Evolutionary conservation across 53 echinoderm and acorn worm species (phyloP).

Genomic region (Paracentrotus lividus): DNA sequence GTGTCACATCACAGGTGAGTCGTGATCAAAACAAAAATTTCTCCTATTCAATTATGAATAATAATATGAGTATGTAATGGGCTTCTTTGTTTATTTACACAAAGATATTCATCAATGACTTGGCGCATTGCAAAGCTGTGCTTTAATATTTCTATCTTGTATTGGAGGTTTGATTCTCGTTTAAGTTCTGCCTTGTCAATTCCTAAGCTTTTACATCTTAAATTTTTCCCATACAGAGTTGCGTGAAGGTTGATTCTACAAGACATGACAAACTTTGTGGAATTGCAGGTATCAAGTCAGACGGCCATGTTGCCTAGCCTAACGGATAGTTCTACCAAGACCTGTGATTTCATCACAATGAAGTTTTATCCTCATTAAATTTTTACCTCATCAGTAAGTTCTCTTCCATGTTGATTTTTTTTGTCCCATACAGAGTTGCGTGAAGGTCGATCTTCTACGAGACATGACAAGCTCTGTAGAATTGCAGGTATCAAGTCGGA

Average conservation of each 20-base stretch:
- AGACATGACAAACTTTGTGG: slow-evolving; percentile 59
- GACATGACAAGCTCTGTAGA: slow-evolving; percentile 92
- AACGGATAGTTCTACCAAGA: not conserved
- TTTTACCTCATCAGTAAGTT: too few species aligned
- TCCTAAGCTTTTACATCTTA: not conserved
- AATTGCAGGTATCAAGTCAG: slow-evolving; percentile 92
- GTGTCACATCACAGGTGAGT: slow-evolving; percentile 61
- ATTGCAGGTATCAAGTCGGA: slow-evolving; percentile 91
- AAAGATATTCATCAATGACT: too few species aligned
- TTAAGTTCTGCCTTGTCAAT: too few species aligned
- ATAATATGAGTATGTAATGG: not conserved
- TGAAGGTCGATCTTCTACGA: slow-evolving; percentile 81
- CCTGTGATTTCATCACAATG: not conserved
- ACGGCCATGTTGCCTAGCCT: slow-evolving; percentile 90
- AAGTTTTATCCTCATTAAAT: not conserved
- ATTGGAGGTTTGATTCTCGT: too few species aligned
- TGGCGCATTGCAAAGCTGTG: too few species aligned
- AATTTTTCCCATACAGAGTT: not conserved
- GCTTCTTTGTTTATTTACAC: too few species aligned
- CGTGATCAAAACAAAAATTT: not conserved
- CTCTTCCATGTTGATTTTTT: not conserved
- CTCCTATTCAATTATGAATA: not conserved
- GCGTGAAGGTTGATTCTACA: not conserved
- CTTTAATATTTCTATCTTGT: too few species aligned
- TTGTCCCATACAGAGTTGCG: slow-evolving; percentile 74